A percentile compares a stretch with the other conserved stretches of the same genome.
These are phyloP conservation scores for Aporophyla lueneburgensis DNA, from an alignment of 2,888 invertebrate species.

Conservation along the genomic window DNA sequence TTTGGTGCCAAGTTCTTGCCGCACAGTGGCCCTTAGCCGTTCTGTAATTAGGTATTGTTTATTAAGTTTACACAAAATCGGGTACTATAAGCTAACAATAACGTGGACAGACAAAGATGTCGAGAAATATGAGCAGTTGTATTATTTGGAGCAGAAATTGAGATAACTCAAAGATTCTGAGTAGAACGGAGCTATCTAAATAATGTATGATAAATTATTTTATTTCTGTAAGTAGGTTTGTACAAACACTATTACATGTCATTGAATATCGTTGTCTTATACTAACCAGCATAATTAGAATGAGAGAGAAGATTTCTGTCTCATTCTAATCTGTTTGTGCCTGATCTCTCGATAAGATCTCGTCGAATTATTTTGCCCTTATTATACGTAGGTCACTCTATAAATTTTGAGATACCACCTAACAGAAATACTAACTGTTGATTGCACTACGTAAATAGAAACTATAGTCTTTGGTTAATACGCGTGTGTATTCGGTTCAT, in stretches of 20 bases:
- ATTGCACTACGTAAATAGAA: too few species aligned
- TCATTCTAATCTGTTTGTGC: too few species aligned
- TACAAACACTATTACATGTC: too few species aligned
- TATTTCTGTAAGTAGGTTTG: too few species aligned
- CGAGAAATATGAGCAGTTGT: neutral
- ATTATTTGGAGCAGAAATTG: neutral
- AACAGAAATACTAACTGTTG: too few species aligned
- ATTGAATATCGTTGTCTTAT: too few species aligned
- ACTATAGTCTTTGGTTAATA: too few species aligned
- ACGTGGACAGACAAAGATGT: neutral
- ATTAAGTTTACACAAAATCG: constrained; percentile 45
- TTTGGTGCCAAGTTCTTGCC: constrained; percentile 61
- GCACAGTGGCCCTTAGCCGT: constrained; percentile 46
- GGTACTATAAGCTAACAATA: neutral
- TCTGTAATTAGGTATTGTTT: constrained; percentile 65
- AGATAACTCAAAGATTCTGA: neutral
- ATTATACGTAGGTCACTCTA: too few species aligned
- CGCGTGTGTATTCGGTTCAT: too few species aligned
- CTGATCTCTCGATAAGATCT: too few species aligned
- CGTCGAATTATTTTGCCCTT: neutral
- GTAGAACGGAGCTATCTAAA: neutral
- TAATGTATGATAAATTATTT: neutral
- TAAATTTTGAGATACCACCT: too few species aligned
- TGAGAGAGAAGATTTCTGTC: neutral
- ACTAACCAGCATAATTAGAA: neutral